Conservation (phyloP, 2,113 vertebrate species). For the Psilopogon haemacephalus region DNA sequence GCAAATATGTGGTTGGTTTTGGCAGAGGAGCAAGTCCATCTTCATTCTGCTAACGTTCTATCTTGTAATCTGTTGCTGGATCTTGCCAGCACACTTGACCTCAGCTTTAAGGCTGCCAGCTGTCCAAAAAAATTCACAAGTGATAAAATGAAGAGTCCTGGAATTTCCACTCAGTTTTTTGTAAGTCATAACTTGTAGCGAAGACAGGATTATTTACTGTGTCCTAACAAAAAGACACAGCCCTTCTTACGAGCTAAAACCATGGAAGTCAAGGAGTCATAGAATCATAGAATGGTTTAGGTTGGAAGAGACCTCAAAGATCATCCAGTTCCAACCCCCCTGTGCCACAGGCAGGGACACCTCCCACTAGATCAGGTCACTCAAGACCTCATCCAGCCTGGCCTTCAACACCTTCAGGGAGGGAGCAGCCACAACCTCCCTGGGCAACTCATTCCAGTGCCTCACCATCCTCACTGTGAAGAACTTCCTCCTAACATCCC, state of each 20-base stretch:
- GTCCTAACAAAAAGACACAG: not conserved
- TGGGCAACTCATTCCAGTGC: too few relatives aligned
- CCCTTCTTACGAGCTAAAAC: not conserved
- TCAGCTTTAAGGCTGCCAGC: not conserved
- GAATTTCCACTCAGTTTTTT: not conserved
- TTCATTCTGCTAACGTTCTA: not conserved
- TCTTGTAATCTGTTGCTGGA: not conserved
- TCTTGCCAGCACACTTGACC: not conserved
- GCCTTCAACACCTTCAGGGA: too few relatives aligned
- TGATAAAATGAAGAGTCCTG: not conserved
- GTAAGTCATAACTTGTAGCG: not conserved
- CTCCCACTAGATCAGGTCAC: too few relatives aligned
- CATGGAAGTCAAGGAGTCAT: not conserved
- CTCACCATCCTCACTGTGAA: too few relatives aligned
- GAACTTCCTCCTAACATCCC: too few relatives aligned
- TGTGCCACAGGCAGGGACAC: too few relatives aligned
- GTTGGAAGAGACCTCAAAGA: too few relatives aligned
- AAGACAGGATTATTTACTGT: not conserved
- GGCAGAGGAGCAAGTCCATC: not conserved
- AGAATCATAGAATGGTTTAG: too few relatives aligned
- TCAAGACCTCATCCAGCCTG: too few relatives aligned
- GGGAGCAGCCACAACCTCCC: too few relatives aligned
- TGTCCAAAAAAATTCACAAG: not conserved
- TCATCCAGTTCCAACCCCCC: too few relatives aligned
- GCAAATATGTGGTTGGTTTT: not conserved